Base-by-base conservation (phyloP, 2,888 invertebrate species). In the Lepidocyrtinus sp. region DNA sequence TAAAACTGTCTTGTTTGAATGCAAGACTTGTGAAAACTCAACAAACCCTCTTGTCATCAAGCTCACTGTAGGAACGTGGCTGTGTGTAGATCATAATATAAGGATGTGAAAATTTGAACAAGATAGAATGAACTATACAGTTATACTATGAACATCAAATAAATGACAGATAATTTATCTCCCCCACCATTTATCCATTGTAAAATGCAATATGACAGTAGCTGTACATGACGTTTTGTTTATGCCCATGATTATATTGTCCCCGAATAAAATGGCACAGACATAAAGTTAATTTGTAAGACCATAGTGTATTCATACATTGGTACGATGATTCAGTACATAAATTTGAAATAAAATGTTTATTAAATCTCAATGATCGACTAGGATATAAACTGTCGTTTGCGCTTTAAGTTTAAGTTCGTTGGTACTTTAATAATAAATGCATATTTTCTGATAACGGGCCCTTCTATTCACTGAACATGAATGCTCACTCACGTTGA, bases 111-210 rank as follows among this genome's bases (percentile, higher is more conserved):
- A n/a, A n/a, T n/a, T n/a, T n/a, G n/a, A 22, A 24, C 63, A 63
- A 19, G 63, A 63, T 63, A 24, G 65, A 19, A 65, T 1, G n/a
- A 50, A 21, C 5, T n/a, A n/a, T 22, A 50, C 50, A 50, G 68
- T 68, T 50, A 68, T 36, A 12, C n/a, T n/a, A 36, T 36, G 25
- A 71, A 26, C n/a, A 71, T 24, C 21, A 62, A 50, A 69, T 25
- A 70, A 70, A 70, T 70, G 70, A 70, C 70, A 70, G 25, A 59
- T 61, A 50, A 70, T 70, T 70, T 70, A 70, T 70, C 61, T 70
- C 24, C 19, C 17, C 36, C 5, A 36, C 5, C 5, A 36, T 19
- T 61, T 61, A 15, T 55, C 27, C 61, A 59, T 70, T 70, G 70
- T 70, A 25, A 61, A 61, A 24, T 25, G 36, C 27, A 21, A 26